Base-by-base conservation (phyloP, 2,797 vertebrate genomes). In the Tolypeutes matacus region DNA sequence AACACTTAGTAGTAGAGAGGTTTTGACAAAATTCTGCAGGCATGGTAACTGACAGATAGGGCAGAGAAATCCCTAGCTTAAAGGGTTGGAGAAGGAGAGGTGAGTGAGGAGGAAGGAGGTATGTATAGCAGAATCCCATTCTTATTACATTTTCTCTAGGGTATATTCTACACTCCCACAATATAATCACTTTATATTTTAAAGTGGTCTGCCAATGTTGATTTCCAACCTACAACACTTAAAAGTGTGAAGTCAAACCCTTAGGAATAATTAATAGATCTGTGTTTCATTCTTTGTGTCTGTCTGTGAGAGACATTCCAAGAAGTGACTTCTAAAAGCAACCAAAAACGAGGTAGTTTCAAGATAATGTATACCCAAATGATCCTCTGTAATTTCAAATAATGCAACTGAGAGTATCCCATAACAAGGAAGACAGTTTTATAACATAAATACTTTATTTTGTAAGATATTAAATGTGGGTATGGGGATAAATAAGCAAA, bases 371-470 rank as follows among this genome's bases (percentile, higher is more conserved):
- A 67, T 15, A 58, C 36, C 18, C 49, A 64, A 83, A 94, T 42
- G 49, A 72, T 5, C 91, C 39, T 77, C 46, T 53, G 11, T 94
- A 90, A 90, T 78, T 93, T 87, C 42, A 42, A 93, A 42, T 46
- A 77, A 83, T 5, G 20, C 60, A 70, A 46, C 5, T 72, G 31
- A 89, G 49, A 80, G 39, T 15, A 81, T 29, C 12, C 58, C 36
- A 7, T 14, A 90, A 60, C 13, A 42, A 70, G 21, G 25, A 1
- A 82, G 9, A 93, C 46, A 69, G 34, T 60, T 7, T 56, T 31
- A 51, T 42, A 70, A 64, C 11, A 12, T 53, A 88, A 73, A 89
- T 49, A 31, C 25, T 31, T 67, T 49, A 60, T 78, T 53, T 53
- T 31, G 23, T 75, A n/a, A 65, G 49, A 89, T 20, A 82, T 3